phyloP scores from a whole-genome alignment of 2,113 vertebrate species.

The Gallinago media region DNA sequence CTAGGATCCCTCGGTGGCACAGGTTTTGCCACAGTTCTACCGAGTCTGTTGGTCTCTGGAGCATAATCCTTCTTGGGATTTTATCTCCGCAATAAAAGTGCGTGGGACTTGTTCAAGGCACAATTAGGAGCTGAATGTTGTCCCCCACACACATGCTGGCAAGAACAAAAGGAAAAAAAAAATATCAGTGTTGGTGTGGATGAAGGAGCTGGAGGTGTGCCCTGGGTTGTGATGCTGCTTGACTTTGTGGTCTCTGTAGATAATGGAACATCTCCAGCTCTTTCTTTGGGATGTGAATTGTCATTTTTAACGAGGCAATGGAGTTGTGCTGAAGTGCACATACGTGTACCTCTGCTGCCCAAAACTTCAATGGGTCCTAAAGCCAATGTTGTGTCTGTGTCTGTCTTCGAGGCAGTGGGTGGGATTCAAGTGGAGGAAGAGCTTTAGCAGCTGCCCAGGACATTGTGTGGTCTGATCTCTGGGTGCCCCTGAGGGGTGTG shows the following conservation, averaged over 20 bases:
- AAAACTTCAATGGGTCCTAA: accelerated
- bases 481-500: background rate
- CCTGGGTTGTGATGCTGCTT: background rate
- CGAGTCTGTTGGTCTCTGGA: background rate
- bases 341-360: accelerated
- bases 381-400: accelerated
- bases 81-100: background rate
- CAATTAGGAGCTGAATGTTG: background rate
- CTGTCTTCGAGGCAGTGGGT: accelerated
- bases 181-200: background rate
- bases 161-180: too few relatives aligned
- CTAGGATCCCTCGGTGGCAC: background rate
- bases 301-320: background rate
- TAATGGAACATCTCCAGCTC: background rate
- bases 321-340: background rate
- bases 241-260: accelerated
- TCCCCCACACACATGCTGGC: accelerated
- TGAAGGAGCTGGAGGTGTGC: background rate
- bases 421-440: background rate
- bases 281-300: background rate
- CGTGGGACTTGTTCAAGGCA: accelerated
- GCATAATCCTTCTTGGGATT: background rate
- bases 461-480: accelerated
- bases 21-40: background rate
- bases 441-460: background rate